Conservation (phyloP, 2,888 invertebrate species). For the Magallana nippona region DNA sequence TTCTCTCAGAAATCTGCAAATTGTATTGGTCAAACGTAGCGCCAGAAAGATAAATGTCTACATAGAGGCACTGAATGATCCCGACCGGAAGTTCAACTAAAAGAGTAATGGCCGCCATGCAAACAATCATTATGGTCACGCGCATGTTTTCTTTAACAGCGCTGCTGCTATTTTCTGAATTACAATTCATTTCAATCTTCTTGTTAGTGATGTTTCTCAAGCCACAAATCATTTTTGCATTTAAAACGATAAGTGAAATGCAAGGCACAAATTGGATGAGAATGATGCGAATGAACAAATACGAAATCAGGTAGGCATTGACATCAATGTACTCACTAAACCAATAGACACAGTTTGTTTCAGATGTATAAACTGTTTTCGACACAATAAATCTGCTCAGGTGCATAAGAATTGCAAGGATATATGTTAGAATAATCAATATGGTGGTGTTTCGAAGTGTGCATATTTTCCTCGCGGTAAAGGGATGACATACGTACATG, state of each 20-base stretch:
- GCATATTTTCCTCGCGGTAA: conserved; percentile 55
- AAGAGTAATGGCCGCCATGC: conserved; percentile 51
- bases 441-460: conserved; percentile 58
- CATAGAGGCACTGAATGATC: conserved; percentile 48
- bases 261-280: conserved; percentile 54
- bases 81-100: conserved; percentile 50
- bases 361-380: conserved; percentile 26
- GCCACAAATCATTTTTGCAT: conserved; percentile 47
- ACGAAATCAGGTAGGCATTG: conserved; percentile 38
- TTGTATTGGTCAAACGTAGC: conserved; percentile 30
- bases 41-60: conserved; percentile 36
- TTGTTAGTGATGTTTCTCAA: conserved; percentile 49
- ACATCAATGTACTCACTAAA: conserved; percentile 35
- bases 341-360: conserved; percentile 18
- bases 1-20: conserved; percentile 41
- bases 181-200: conserved; percentile 46
- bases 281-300: conserved; percentile 48
- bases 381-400: conserved; percentile 49
- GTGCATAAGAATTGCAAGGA: conserved; percentile 53
- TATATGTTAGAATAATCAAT: conserved; percentile 52
- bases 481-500: conserved; percentile 64
- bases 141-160: conserved; percentile 48
- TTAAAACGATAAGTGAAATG: conserved; percentile 48
- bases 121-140: conserved; percentile 51
- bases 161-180: conserved; percentile 46